Conservation (phyloP, 2,797 vertebrate genomes). For the Epinephelus awoara region DNA sequence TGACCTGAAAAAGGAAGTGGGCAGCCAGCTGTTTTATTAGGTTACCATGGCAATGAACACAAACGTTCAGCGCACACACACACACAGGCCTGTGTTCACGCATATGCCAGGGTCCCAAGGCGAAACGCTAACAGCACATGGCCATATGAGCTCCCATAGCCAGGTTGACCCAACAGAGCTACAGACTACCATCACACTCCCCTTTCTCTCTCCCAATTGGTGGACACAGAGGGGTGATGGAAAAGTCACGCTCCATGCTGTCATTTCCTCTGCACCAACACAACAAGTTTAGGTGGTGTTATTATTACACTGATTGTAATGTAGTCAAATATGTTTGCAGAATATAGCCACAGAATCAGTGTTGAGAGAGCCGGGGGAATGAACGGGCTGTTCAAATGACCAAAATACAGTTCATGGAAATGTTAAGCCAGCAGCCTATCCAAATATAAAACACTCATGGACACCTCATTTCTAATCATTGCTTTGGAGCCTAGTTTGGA, state of each 20-base stretch:
- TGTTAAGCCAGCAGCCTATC: constrained; percentile 54
- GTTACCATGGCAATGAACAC: constrained; percentile 52
- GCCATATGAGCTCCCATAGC: constrained; percentile 65
- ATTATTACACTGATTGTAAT: constrained; percentile 59
- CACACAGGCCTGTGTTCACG: constrained; percentile 13
- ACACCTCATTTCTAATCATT: constrained; percentile 26
- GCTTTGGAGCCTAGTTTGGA: neutral
- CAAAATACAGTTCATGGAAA: constrained; percentile 69
- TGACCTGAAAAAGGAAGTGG: constrained; percentile 67
- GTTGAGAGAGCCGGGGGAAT: constrained; percentile 34
- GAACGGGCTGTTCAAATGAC: constrained; percentile 43
- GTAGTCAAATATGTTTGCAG: constrained; percentile 48
- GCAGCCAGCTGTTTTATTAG: constrained; percentile 67
- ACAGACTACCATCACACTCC: constrained; percentile 16
- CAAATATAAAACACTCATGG: constrained; percentile 61
- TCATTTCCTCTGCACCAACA: constrained; percentile 29
- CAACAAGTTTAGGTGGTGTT: constrained; percentile 44
- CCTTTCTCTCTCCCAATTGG: constrained; percentile 11
- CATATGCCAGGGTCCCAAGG: constrained; percentile 57
- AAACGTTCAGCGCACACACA: constrained; percentile 8
- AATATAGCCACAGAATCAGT: constrained; percentile 44
- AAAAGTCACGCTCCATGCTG: constrained; percentile 7
- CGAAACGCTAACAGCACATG: constrained; percentile 43
- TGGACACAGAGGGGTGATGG: constrained; percentile 16
- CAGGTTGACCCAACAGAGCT: constrained; percentile 61